phyloP scores from a whole-genome alignment of 2,113 vertebrate genomes.

The Neoarius graeffei region DNA sequence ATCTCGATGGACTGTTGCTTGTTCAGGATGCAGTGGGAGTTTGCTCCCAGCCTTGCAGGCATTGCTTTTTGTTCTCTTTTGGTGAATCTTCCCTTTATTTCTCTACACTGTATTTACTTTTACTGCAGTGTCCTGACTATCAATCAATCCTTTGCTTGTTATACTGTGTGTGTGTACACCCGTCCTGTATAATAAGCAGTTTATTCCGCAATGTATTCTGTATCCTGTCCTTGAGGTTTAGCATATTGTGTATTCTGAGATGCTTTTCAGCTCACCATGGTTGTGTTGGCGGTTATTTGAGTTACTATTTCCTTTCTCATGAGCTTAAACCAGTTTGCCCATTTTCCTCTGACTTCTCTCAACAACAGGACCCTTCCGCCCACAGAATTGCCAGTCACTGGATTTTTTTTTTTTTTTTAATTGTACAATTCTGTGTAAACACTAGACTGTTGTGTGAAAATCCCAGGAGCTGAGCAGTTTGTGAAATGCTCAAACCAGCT shows the following conservation, averaged over 20 bases:
- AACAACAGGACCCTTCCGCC: neutral
- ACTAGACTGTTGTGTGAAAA: neutral
- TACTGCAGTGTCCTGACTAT: neutral
- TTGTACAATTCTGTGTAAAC: neutral
- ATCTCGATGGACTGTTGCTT: slow-evolving; percentile 17
- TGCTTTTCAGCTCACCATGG: neutral
- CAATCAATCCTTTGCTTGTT: neutral
- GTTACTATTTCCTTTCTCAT: neutral
- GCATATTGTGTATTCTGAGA: neutral
- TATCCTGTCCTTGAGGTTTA: neutral
- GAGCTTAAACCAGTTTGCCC: neutral
- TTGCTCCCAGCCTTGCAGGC: slow-evolving; percentile 28
- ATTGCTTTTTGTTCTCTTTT: neutral
- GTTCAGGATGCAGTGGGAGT: slow-evolving; percentile 23
- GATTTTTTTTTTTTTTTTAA: neutral
- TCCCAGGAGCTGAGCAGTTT: neutral
- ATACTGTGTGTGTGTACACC: too few relatives aligned
- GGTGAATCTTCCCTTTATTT: neutral
- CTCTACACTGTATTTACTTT: neutral
- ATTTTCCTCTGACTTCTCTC: neutral
- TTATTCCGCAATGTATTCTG: too few relatives aligned
- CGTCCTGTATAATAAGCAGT: too few relatives aligned
- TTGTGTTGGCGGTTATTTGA: neutral
- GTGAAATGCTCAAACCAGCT: neutral
- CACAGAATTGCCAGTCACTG: neutral